A percentile compares a stretch with the other conserved stretches of the same genome.
Conservation (phyloP, 2,888 invertebrate genomes). For the Napeogenes inachia region DNA sequence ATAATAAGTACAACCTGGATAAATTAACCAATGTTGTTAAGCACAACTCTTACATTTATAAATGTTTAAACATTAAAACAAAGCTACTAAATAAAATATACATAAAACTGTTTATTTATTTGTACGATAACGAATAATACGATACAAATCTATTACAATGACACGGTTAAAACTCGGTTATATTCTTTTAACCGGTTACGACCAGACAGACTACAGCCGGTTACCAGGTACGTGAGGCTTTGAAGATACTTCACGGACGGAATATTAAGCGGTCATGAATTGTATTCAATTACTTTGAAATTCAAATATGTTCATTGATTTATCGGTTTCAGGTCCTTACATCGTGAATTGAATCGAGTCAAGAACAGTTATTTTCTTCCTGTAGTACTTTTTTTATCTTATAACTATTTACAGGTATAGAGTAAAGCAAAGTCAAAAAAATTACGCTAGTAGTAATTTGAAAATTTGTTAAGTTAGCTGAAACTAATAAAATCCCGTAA, state of each 20-base stretch:
- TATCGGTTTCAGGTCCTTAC: background rate
- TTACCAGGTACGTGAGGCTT: slow-evolving; percentile 5
- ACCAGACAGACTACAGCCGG: slow-evolving; percentile 3
- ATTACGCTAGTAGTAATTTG: background rate
- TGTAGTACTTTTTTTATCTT: no score
- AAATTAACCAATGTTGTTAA: background rate
- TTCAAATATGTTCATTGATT: slow-evolving; percentile 7
- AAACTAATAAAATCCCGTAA: slow-evolving; percentile 1
- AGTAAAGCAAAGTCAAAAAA: background rate
- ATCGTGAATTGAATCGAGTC: background rate
- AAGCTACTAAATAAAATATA: no score
- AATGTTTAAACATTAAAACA: background rate
- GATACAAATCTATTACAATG: no score
- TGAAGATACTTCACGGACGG: background rate
- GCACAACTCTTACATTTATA: background rate
- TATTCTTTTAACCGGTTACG: slow-evolving; percentile 6
- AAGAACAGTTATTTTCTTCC: background rate
- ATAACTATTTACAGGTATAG: background rate
- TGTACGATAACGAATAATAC: no score
- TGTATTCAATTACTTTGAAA: slow-evolving; percentile 7
- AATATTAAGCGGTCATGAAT: slow-evolving; percentile 3
- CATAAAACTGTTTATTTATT: no score
- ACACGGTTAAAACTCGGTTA: background rate
- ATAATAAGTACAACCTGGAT: background rate
- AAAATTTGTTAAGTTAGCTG: background rate